Base-by-base conservation (phyloP, 2,797 vertebrate species). In the Lithobates sylvaticus region DNA sequence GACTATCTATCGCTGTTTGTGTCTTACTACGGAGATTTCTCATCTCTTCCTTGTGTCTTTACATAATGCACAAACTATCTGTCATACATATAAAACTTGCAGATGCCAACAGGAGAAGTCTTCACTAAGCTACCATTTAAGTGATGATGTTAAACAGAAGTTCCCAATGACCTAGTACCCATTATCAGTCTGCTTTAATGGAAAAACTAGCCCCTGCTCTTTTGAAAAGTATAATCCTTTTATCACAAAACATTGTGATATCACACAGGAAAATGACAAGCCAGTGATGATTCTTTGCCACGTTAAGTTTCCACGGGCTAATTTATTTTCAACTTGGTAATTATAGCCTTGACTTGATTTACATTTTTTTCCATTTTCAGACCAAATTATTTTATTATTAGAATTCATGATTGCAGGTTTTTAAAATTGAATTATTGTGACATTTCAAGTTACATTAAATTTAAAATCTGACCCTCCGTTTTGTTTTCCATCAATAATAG, bases 391-490 rank as follows among this genome's bases (percentile, higher is more conserved):
- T 64, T 42, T 73, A 74, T 74, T 76, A 84, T 84, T 76, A 70
- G 39, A 84, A 76, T 76, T 54, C 74, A 77, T 27, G 34, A 29
- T n/a, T 71, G 83, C 32, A 34, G 36, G 54, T 54, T 76, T 77
- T 84, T 70, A 21, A 78, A 71, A 78, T 78, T 44, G 65, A 84
- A 84, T 84, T 77, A 78, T 84, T 32, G 71, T 77, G 67, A 78
- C 75, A 71, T 78, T 84, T 78, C 42, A 71, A 64, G 68, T 32
- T 72, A 36, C n/a, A 72, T 13, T 72, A 78, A 71, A 78, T 84
- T 72, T 84, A 58, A 54, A 78, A 58, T 71, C 29, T 78, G 47
- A 78, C 83, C 74, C 65, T 70, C 13, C 32, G 29, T 76, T 84
- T 84, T 70, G 74, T 84, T 84, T 71, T 61, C 32, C 65, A 78